Evolutionary conservation across 2,888 invertebrate genomes (phyloP), one percentile per base, ranked within the genome.

Genomic region (Andrena trimmerana): DNA sequence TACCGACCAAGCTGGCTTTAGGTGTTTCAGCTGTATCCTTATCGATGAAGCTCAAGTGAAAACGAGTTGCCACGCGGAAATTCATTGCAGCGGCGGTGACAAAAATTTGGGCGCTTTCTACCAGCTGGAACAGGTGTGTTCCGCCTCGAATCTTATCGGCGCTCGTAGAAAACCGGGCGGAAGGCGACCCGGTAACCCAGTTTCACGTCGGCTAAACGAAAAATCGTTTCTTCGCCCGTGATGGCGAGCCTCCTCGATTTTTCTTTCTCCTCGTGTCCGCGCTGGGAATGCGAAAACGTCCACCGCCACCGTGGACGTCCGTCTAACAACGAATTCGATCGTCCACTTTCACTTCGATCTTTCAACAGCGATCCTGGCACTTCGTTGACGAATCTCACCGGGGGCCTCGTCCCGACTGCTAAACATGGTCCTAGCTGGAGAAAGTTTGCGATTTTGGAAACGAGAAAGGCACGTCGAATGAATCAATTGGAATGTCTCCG

Each of bases 31-130:
- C 16, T 42, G 16, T 16, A 16, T 1, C 3, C 16, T 42, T 16
- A 16, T 42, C 10, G 10, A 57, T 1, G 24, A 2, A 4, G 4
- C 10, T 20, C 52, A 3, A 52, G n/a, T 57, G 57, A 24, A 57
- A 57, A 10, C 24, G 24, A 24, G 20, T 24, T 20, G 24, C 24
- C 10, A n/a, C 42, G 20, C 13, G 48, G 29, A 70, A 70, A 82
- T 69, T 62, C 59, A 33, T 52, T 24, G 42, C 52, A 33, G 50
- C 42, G 29, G 27, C 59, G 75, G 29, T 33, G 81, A 84, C 88
- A 90, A 88, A 87, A 92, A 91, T 92, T 91, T 90, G 88, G 91
- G 89, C 92, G 92, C 93, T 93, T 93, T 93, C 93, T 93, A 93
- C 90, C 90, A 27, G 81, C 82, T 75, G 70, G 76, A 84, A 87